Conservation (phyloP, 2,888 invertebrate species). For the Liposcelis brunnea region DNA sequence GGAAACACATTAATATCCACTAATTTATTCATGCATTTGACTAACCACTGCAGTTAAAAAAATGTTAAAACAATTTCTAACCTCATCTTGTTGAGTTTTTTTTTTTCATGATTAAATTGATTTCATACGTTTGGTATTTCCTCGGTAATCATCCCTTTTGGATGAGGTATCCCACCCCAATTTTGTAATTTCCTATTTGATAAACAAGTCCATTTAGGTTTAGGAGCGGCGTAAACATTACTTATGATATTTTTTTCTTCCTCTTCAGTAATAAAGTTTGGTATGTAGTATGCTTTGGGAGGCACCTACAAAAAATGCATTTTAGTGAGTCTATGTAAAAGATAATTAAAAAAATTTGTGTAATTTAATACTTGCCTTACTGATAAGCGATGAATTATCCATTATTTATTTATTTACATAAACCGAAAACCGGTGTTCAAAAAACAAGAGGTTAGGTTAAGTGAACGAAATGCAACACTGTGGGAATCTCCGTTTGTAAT, state of each 20-base stretch:
- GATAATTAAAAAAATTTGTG: neutral
- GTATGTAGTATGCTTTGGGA: constrained; percentile 58
- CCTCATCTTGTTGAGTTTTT: too few relatives aligned
- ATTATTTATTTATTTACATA: too few relatives aligned
- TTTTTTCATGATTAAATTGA: neutral
- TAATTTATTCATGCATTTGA: constrained; percentile 50
- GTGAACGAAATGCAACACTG: too few relatives aligned
- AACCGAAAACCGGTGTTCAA: too few relatives aligned
- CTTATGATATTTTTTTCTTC: constrained; percentile 56
- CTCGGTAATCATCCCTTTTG: constrained; percentile 67
- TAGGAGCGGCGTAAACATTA: constrained; percentile 58
- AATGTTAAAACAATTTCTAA: neutral
- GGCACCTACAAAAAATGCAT: constrained; percentile 35
- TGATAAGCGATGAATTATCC: too few relatives aligned
- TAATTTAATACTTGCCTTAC: too few relatives aligned
- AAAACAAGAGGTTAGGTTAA: too few relatives aligned
- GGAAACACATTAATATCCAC: constrained; percentile 49
- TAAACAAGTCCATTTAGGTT: constrained; percentile 93
- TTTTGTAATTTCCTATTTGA: constrained; percentile 86
- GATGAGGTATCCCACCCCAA: constrained; percentile 91
- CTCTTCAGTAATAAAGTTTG: constrained; percentile 61
- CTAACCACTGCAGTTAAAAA: constrained; percentile 46
- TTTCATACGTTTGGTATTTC: neutral
- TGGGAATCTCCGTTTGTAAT: too few relatives aligned
- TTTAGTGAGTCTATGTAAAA: too few relatives aligned